Evolutionary conservation across 2,113 vertebrate species (phyloP).

Genomic region (Macquaria ambigua): DNA sequence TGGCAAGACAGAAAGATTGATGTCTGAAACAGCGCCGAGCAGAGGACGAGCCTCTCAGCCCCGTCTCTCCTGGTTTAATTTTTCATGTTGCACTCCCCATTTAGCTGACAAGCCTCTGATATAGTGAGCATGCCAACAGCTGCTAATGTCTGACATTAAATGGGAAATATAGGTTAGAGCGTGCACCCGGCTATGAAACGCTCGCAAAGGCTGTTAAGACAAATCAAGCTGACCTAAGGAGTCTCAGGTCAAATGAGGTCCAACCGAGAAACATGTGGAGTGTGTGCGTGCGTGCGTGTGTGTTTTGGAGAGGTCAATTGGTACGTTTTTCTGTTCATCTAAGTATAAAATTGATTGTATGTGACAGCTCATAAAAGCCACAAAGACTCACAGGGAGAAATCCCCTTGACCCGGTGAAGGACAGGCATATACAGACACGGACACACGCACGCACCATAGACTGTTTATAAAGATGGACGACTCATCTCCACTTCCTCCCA

Average conservation of each 20-base stretch:
- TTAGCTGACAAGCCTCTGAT: conserved; percentile 52
- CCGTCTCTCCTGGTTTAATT: conserved; percentile 19
- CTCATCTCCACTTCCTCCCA: too few relatives aligned
- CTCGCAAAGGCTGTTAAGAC: conserved; percentile 28
- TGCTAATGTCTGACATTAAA: conserved; percentile 55
- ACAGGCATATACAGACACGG: neutral
- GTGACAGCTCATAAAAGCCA: conserved; percentile 25
- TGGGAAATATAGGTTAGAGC: conserved; percentile 29
- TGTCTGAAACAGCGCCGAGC: neutral
- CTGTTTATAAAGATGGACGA: too few relatives aligned
- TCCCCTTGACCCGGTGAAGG: conserved; percentile 40
- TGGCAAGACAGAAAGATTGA: conserved; percentile 33
- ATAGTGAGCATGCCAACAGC: conserved; percentile 43
- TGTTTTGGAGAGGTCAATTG: neutral
- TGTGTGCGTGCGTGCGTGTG: neutral
- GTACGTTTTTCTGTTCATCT: conserved; percentile 1
- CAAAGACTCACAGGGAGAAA: conserved; percentile 23
- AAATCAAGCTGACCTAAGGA: conserved; percentile 36
- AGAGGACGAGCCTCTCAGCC: neutral
- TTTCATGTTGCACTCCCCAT: conserved; percentile 37
- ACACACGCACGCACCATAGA: too few relatives aligned
- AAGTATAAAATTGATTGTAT: conserved; percentile 19
- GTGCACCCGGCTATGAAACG: neutral
- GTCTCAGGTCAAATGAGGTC: conserved; percentile 9
- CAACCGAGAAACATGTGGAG: neutral